Percentiles rank a stretch among this genome's conserved stretches.
These are phyloP conservation scores for Amblyopsis rosae DNA, from an alignment of 2,113 vertebrate genomes.

Conservation along the genomic window DNA sequence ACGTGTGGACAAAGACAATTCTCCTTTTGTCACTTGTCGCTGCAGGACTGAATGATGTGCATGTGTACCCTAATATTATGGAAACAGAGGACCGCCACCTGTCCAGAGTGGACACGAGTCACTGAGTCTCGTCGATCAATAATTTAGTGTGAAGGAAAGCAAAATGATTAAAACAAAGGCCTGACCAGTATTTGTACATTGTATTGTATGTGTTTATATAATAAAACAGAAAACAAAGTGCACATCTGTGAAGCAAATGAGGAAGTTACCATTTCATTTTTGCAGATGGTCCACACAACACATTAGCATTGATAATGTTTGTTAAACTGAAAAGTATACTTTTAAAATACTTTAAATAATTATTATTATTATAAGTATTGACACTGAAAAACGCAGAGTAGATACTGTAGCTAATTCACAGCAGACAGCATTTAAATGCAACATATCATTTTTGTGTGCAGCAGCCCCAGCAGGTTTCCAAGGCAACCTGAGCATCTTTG, in stretches of 20 bases:
- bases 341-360: too few species aligned
- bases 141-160: not conserved
- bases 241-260: constrained; percentile 1
- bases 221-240: constrained; percentile 9
- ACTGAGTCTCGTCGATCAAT: not conserved
- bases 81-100: not conserved
- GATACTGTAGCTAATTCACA: constrained; percentile 26
- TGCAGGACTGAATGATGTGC: not conserved
- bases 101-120: not conserved
- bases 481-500: constrained; percentile 54
- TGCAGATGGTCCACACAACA: not conserved
- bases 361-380: too few species aligned
- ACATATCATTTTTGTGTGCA: constrained; percentile 30
- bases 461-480: constrained; percentile 54
- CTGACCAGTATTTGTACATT: too few species aligned
- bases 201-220: not conserved
- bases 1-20: not conserved
- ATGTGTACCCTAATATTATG: not conserved
- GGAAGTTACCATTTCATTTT: not conserved
- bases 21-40: not conserved
- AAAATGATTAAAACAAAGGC: not conserved
- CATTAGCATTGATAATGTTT: not conserved
- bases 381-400: not conserved
- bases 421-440: constrained; percentile 34
- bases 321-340: not conserved